phyloP scores from a whole-genome alignment of 2,888 invertebrate species.

The Uropetala carovei region DNA sequence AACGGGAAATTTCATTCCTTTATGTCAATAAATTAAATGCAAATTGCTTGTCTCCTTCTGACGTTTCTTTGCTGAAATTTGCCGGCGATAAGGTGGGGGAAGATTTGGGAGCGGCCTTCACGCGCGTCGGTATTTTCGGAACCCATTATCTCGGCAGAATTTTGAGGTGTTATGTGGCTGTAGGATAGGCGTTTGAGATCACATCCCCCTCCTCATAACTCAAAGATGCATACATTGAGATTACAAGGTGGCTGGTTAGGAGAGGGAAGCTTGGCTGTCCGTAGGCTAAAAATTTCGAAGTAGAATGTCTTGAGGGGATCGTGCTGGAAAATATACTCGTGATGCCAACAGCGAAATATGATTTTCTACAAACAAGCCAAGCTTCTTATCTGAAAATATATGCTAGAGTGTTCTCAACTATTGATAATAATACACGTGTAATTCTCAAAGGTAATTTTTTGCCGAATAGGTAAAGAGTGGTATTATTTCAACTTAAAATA shows the following conservation, averaged over 20 bases:
- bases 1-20: too few species aligned
- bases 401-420: too few species aligned
- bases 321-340: background rate
- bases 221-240: constrained; percentile 27
- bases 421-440: too few species aligned
- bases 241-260: background rate
- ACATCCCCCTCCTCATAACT: background rate
- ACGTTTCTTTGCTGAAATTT: background rate
- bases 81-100: background rate
- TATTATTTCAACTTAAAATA: too few species aligned
- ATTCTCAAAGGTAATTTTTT: too few species aligned
- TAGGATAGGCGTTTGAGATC: background rate
- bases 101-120: background rate
- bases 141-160: background rate
- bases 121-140: background rate
- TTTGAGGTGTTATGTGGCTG: background rate
- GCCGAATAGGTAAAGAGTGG: too few species aligned
- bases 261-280: background rate
- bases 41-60: background rate
- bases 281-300: background rate
- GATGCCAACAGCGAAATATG: background rate
- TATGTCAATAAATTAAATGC: too few species aligned
- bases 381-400: too few species aligned
- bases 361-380: too few species aligned
- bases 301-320: background rate